These are phyloP conservation scores for Trinorchestia longiramus DNA, from an alignment of 1,140 invertebrate species.

Conservation along the genomic window DNA sequence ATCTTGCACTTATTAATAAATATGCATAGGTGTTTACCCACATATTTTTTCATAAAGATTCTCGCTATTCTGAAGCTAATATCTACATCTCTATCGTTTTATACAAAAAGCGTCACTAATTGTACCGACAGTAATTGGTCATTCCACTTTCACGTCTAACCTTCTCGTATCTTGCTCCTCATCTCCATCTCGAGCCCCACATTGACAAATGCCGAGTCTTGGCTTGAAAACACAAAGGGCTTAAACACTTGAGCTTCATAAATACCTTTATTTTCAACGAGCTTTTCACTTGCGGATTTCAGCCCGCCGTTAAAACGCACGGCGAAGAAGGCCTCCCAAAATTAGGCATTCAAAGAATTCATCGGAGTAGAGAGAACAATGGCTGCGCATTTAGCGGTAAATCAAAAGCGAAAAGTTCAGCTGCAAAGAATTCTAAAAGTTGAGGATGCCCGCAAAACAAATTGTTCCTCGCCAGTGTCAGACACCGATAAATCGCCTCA, in stretches of 20 bases:
- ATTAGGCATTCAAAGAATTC: not conserved
- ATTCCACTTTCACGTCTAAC: too few species aligned
- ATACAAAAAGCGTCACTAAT: too few species aligned
- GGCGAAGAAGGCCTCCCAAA: not conserved
- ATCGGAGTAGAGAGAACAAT: slow-evolving; percentile 25
- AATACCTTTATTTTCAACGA: slow-evolving; percentile 2
- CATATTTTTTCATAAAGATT: too few species aligned
- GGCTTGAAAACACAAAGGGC: not conserved
- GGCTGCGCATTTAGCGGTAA: slow-evolving; percentile 27
- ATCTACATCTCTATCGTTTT: too few species aligned
- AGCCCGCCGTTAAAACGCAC: not conserved
- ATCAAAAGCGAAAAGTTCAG: slow-evolving; percentile 41
- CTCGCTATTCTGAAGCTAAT: too few species aligned
- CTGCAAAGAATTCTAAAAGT: slow-evolving; percentile 24
- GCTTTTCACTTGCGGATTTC: not conserved
- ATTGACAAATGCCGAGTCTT: not conserved
- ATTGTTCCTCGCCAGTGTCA: slow-evolving; percentile 33
- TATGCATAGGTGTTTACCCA: too few species aligned
- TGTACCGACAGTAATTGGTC: too few species aligned
- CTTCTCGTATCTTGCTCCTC: not conserved
- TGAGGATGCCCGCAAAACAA: not conserved
- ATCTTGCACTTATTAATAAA: too few species aligned
- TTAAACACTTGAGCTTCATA: not conserved
- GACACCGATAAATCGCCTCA: slow-evolving; percentile 30
- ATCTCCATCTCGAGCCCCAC: not conserved